These are phyloP conservation scores for Phymorhynchus buccinoides DNA, from an alignment of 1,140 invertebrate genomes.

Conservation along the genomic window DNA sequence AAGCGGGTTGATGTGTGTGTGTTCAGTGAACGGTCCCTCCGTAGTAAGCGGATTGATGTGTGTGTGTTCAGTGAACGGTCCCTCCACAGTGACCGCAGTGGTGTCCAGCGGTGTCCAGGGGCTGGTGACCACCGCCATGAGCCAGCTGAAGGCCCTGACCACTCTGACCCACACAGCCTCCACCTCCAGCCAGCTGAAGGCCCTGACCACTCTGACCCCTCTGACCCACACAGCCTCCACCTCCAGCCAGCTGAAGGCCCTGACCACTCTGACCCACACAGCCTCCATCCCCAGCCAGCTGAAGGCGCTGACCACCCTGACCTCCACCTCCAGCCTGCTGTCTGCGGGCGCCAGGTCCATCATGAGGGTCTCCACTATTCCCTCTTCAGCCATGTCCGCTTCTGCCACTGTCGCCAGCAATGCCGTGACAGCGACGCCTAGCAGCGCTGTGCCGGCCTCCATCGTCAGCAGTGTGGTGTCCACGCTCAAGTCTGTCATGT, in stretches of 20 bases:
- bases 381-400: conserved; percentile 42
- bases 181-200: neutral
- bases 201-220: conserved; percentile 31
- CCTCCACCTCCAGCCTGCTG: conserved; percentile 21
- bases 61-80: conserved; percentile 54
- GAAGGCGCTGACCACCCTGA: neutral
- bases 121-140: conserved; percentile 46
- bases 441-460: neutral
- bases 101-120: conserved; percentile 45
- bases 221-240: conserved; percentile 27
- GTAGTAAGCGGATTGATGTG: conserved; percentile 39
- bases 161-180: conserved; percentile 19
- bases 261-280: conserved; percentile 35
- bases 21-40: conserved; percentile 32
- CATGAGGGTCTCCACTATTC: conserved; percentile 50
- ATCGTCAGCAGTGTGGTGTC: conserved; percentile 42
- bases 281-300: neutral
- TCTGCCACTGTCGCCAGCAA: conserved; percentile 20
- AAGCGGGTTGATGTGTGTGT: neutral
- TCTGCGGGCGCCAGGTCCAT: conserved; percentile 45
- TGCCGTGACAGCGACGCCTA: neutral
- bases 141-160: conserved; percentile 50
- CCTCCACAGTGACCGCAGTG: conserved; percentile 53
- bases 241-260: neutral
- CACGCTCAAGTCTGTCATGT: conserved; percentile 28